Conservation (phyloP, 2,888 invertebrate species). For the Synanthedon tipuliformis region DNA sequence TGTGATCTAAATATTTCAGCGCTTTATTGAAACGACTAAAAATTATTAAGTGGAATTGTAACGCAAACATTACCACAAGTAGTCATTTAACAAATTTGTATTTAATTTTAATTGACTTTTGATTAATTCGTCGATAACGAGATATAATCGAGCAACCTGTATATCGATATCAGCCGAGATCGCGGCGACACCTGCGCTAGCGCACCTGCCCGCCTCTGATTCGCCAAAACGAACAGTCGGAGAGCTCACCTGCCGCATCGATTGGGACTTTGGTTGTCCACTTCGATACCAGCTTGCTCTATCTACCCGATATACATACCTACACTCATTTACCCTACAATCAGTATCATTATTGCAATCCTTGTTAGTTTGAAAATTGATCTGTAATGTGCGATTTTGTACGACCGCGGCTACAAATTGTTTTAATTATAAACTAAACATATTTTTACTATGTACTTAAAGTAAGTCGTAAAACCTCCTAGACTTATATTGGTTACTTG, state of each 20-base stretch:
- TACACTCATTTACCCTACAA: constrained; percentile 5
- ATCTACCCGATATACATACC: background rate
- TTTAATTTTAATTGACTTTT: background rate
- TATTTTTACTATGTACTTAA: too few relatives aligned
- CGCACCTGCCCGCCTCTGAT: constrained; percentile 59
- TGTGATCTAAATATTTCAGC: too few relatives aligned
- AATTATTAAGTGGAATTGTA: too few relatives aligned
- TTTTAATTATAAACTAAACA: too few relatives aligned
- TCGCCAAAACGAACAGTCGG: constrained; percentile 58
- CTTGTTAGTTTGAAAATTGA: too few relatives aligned
- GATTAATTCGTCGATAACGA: background rate
- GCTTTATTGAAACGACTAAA: too few relatives aligned
- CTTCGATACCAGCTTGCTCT: constrained; percentile 2
- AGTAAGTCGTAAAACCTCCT: too few relatives aligned
- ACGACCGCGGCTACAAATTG: too few relatives aligned
- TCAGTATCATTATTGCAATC: background rate
- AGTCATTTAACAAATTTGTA: too few relatives aligned
- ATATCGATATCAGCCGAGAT: constrained; percentile 50
- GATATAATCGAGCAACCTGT: constrained; percentile 26
- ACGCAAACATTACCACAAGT: too few relatives aligned
- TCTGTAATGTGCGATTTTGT: too few relatives aligned
- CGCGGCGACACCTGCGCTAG: constrained; percentile 47
- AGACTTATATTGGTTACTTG: too few relatives aligned
- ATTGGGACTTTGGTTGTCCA: constrained; percentile 13
- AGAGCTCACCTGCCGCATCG: constrained; percentile 44